Conservation (phyloP, 2,888 invertebrate genomes). For the Mimumesa dahlbomi region DNA sequence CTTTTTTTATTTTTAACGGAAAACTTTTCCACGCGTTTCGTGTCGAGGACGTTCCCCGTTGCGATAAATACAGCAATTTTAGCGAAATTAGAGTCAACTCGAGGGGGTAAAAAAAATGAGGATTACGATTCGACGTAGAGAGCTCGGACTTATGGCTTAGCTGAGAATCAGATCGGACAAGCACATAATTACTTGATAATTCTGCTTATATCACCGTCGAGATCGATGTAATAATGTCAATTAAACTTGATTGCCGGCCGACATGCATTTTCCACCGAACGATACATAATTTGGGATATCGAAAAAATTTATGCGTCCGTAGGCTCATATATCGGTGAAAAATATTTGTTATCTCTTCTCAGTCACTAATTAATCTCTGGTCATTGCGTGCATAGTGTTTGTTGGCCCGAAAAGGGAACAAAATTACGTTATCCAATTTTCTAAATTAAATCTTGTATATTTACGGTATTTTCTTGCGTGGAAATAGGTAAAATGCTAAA, state of each 20-base stretch:
- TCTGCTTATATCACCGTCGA: conserved; percentile 17
- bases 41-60: background rate
- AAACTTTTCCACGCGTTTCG: background rate
- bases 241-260: conserved; percentile 54
- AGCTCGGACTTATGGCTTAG: no score
- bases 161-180: conserved; percentile 13
- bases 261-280: conserved; percentile 54
- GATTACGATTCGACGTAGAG: background rate
- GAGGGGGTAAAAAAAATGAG: no score
- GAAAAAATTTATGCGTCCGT: conserved; percentile 22
- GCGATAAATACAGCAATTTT: background rate
- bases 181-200: conserved; percentile 41
- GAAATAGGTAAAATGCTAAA: no score
- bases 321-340: no score
- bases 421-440: no score
- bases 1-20: background rate
- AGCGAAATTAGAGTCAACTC: background rate
- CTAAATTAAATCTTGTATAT: no score
- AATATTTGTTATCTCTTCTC: no score
- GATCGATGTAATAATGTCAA: conserved; percentile 49
- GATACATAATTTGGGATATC: background rate
- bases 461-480: no score
- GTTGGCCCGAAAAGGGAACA: no score
- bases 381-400: no score
- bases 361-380: no score